Evolutionary conservation across 2,113 vertebrate genomes (phyloP).

Genomic region (Pipra filicauda): DNA sequence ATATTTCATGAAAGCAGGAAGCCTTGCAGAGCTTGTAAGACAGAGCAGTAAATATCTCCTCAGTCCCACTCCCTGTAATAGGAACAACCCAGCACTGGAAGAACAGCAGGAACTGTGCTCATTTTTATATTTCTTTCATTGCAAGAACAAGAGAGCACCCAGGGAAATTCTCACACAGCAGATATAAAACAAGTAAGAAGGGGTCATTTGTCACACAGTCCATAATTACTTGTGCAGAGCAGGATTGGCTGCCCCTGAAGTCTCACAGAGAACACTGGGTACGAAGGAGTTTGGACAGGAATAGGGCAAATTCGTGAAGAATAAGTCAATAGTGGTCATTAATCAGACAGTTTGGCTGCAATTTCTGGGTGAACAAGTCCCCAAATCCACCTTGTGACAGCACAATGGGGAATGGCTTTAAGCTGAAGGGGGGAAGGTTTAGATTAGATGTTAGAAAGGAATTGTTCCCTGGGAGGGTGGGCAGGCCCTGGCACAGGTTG

Average conservation of each 20-base stretch:
- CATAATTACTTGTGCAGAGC: rapidly evolving
- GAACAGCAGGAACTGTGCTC: background rate
- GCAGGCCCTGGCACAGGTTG: background rate
- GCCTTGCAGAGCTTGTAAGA: background rate
- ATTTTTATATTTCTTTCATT: background rate
- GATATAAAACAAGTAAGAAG: background rate
- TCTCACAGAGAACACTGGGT: rapidly evolving
- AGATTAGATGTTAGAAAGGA: background rate
- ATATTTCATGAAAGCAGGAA: background rate
- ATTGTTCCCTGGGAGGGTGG: background rate
- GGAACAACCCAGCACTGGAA: background rate
- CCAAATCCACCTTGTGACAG: background rate
- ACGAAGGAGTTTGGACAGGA: background rate
- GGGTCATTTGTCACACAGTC: background rate
- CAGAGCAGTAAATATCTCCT: background rate
- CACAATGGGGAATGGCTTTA: background rate
- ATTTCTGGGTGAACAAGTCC: background rate
- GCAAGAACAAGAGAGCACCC: background rate
- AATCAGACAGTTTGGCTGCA: background rate
- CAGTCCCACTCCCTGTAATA: background rate
- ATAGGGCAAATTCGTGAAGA: rapidly evolving
- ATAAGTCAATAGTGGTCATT: rapidly evolving
- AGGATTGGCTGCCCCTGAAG: background rate
- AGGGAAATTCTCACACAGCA: background rate
- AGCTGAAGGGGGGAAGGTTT: background rate